Conservation (phyloP, 2,888 invertebrate species). For the Amphipyra tragopoginis region DNA sequence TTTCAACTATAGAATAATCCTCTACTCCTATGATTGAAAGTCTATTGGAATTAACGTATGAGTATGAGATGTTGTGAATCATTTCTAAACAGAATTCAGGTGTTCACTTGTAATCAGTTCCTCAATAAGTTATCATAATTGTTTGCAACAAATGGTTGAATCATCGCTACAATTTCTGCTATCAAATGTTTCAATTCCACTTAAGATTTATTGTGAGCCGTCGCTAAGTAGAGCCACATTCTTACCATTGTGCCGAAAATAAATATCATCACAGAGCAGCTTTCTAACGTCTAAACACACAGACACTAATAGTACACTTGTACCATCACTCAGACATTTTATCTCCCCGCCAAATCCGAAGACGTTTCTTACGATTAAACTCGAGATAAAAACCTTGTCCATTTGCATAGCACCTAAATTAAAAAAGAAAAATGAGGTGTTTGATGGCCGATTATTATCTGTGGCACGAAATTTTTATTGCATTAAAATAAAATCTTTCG, state of each 20-base stretch:
- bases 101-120: conserved; percentile 8
- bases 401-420: conserved; percentile 70
- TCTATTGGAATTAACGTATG: too few species aligned
- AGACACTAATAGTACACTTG: conserved; percentile 60
- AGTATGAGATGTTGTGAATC: conserved; percentile 12
- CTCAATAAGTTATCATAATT: conserved; percentile 4
- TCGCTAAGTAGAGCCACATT: conserved; percentile 28
- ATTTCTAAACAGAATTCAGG: conserved; percentile 17
- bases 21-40: too few species aligned
- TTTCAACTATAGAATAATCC: too few species aligned
- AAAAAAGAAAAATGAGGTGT: conserved; percentile 65
- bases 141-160: conserved; percentile 16
- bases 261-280: conserved; percentile 51
- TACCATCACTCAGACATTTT: conserved; percentile 60
- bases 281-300: conserved; percentile 56
- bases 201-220: conserved; percentile 5
- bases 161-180: conserved; percentile 12
- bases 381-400: conserved; percentile 64
- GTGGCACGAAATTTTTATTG: conserved; percentile 41
- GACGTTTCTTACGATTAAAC: conserved; percentile 63
- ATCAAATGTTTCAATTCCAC: conserved; percentile 3
- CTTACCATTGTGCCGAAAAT: conserved; percentile 46
- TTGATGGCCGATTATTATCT: conserved; percentile 63
- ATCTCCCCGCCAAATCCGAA: conserved; percentile 66
- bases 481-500: conserved; percentile 28